Evolutionary conservation across 1,140 invertebrate genomes (phyloP).

Genomic region (Pentalonia nigronervosa): DNA sequence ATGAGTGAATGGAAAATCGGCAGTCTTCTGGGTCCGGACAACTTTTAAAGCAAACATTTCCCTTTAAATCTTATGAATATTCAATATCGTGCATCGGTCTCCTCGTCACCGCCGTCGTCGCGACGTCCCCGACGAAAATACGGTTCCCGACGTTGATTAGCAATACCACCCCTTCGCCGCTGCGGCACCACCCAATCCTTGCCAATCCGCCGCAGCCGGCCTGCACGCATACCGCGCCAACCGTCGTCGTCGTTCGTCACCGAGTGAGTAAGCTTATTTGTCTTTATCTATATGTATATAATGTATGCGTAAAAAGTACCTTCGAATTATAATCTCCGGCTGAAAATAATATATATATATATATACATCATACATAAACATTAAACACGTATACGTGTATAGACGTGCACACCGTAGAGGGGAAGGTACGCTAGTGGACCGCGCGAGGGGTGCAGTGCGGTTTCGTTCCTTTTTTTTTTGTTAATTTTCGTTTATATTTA

Average conservation of each 20-base stretch:
- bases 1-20: constrained; percentile 55
- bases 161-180: neutral
- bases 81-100: constrained; percentile 55
- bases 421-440: neutral
- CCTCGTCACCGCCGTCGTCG: neutral
- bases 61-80: constrained; percentile 58
- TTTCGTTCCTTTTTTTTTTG: constrained; percentile 11
- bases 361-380: neutral
- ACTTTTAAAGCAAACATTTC: constrained; percentile 58
- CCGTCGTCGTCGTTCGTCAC: neutral
- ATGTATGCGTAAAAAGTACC: constrained; percentile 42
- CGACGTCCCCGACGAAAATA: neutral
- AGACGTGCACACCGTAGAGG: neutral
- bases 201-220: neutral
- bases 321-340: neutral
- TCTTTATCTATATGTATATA: neutral
- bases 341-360: neutral
- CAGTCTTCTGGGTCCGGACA: constrained; percentile 43
- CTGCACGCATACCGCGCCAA: neutral
- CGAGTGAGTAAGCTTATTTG: constrained; percentile 14
- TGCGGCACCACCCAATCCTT: neutral
- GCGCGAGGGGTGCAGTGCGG: neutral
- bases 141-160: constrained; percentile 54
- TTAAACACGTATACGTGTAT: neutral
- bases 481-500: neutral